Evolutionary conservation across 2,113 vertebrate species (phyloP).

Genomic region (Arenaria interpres): DNA sequence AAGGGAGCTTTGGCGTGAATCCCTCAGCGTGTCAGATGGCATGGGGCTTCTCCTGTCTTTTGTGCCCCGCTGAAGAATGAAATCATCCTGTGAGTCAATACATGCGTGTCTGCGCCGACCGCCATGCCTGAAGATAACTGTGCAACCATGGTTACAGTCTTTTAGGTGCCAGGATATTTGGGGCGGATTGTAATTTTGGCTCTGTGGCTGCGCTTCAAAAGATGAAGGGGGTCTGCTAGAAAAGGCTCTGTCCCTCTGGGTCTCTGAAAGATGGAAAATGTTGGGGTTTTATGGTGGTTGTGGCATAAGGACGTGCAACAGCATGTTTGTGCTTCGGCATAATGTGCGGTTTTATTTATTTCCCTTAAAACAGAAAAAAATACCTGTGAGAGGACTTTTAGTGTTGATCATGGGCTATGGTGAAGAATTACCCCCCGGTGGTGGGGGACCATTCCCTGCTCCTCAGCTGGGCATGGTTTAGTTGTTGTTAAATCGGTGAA

Average conservation of each 20-base stretch:
- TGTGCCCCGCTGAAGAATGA: not conserved
- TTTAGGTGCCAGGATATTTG: conserved; percentile 21
- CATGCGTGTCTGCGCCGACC: not conserved
- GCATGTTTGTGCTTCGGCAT: accelerated
- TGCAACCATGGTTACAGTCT: conserved; percentile 43
- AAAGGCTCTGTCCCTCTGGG: not conserved
- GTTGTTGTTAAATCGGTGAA: accelerated
- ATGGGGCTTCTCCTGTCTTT: not conserved
- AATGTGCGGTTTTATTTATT: not conserved
- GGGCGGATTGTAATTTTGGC: not conserved
- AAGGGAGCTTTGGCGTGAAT: not conserved
- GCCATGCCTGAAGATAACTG: not conserved
- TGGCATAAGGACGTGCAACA: accelerated
- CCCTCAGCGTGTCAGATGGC: not conserved
- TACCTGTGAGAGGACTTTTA: not conserved
- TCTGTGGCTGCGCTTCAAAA: not conserved
- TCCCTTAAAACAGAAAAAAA: not conserved
- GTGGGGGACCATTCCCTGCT: not conserved
- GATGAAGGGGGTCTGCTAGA: not conserved
- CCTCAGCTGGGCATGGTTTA: accelerated
- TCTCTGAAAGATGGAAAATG: not conserved
- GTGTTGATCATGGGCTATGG: accelerated
- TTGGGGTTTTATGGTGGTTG: not conserved
- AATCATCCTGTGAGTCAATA: conserved; percentile 49
- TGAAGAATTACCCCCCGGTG: not conserved